phyloP scores from a whole-genome alignment of 2,888 invertebrate genomes.

The Muscina levida region DNA sequence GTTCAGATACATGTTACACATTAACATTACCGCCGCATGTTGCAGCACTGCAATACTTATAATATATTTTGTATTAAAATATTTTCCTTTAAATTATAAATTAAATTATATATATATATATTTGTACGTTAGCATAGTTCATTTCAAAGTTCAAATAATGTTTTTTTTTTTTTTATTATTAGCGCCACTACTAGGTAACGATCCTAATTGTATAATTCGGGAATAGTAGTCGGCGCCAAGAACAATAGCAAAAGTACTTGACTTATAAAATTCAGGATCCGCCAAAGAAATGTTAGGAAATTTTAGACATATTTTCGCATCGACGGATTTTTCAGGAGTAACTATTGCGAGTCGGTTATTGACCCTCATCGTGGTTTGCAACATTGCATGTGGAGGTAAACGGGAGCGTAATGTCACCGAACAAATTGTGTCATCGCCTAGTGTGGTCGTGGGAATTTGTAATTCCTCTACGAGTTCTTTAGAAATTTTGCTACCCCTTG shows the following conservation, averaged over 20 bases:
- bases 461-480: not conserved
- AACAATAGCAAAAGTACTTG: not conserved
- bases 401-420: not conserved
- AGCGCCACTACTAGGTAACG: too few species aligned
- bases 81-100: too few species aligned
- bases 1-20: too few species aligned
- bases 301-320: not conserved
- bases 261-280: not conserved
- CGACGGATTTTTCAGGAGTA: not conserved
- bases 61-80: too few species aligned
- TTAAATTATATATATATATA: too few species aligned
- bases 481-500: too few species aligned
- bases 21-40: too few species aligned
- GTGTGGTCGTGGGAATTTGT: not conserved
- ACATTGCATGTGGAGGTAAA: not conserved
- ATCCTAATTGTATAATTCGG: too few species aligned
- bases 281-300: not conserved
- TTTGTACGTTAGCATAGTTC: too few species aligned
- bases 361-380: not conserved
- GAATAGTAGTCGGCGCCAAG: constrained; percentile 2
- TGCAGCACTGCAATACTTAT: too few species aligned
- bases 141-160: too few species aligned
- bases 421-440: not conserved
- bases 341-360: not conserved
- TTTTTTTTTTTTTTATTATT: too few species aligned